Base-by-base conservation (phyloP, 2,888 invertebrate genomes). In the Netelia melanura region DNA sequence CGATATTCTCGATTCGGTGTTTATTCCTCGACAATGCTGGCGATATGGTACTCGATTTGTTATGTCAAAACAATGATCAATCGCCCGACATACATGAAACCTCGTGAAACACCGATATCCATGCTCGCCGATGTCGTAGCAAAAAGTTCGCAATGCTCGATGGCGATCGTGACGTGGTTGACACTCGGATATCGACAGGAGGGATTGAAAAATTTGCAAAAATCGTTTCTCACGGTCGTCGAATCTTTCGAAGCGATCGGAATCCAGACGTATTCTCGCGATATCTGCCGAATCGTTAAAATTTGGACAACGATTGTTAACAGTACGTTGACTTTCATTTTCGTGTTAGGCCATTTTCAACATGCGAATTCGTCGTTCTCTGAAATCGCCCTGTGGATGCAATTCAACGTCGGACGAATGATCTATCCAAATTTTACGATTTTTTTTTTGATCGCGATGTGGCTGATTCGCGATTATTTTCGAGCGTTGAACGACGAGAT, bases 111-210 rank as follows among this genome's bases (percentile, higher is more conserved):
- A 14, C 2, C 58, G 14, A 67, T 82, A 23, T 71, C 77, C 1
- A 9, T 61, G 11, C 72, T 82, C n/a, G 71, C 77, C 10, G 58
- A 77, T 3, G 48, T 72, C 17, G 56, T 65, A 6, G 71, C 64
- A 5, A 71, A 77, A 17, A 71, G 64, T 5, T 62, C 48, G 21
- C 48, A 67, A 10, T n/a, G 14, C 58, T 44, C 44, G 9, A 82
- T 82, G 71, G 30, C 58, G 3, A 21, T 82, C 1, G 11, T 23
- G 6, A 82, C 71, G 2, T 82, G 82, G 76, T 11, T 77, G 30
- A 70, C 38, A n/a, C 71, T 84, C 70, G 86, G 77, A 44, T 84
- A 58, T 58, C 62, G 77, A 75, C 85, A 84, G 23, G 70, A 82
- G 21, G 11, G 56, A 65, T 77, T 87, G 3, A 23, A 56, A 10